Evolutionary conservation across 2,113 vertebrate species (phyloP).

Genomic region (Mustela nigripes): DNA sequence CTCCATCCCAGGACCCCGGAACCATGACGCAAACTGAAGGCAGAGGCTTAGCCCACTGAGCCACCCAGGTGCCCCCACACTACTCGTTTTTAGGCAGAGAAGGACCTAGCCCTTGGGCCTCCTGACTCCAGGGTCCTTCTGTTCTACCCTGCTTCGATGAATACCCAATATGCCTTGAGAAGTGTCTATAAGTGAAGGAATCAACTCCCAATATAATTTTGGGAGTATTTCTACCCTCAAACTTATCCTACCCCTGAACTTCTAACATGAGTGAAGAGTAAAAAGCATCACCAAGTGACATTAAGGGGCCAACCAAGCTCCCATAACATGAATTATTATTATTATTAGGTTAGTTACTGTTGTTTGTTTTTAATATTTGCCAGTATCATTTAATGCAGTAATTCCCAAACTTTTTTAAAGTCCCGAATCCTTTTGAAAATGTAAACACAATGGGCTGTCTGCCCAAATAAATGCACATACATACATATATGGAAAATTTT

Average conservation of each 20-base stretch:
- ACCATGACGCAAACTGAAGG: too few species aligned
- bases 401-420: not conserved
- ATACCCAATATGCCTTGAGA: not conserved
- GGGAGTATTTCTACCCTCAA: constrained; percentile 17
- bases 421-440: not conserved
- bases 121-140: not conserved
- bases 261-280: not conserved
- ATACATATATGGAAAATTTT: not conserved
- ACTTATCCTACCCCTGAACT: constrained; percentile 8
- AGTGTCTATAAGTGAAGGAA: constrained; percentile 38
- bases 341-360: not conserved
- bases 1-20: too few species aligned
- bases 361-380: constrained; percentile 37
- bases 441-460: constrained; percentile 3
- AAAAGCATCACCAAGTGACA: constrained; percentile 12
- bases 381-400: not conserved
- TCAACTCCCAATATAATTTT: constrained; percentile 8
- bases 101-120: not conserved
- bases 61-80: not conserved
- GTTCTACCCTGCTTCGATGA: not conserved
- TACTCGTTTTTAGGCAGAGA: constrained; percentile 31
- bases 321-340: not conserved
- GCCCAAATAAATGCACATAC: not conserved
- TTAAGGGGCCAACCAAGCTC: not conserved
- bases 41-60: too few species aligned